Evolutionary conservation across 2,797 vertebrate species (phyloP).

Genomic region (Gobionotothen gibberifrons): DNA sequence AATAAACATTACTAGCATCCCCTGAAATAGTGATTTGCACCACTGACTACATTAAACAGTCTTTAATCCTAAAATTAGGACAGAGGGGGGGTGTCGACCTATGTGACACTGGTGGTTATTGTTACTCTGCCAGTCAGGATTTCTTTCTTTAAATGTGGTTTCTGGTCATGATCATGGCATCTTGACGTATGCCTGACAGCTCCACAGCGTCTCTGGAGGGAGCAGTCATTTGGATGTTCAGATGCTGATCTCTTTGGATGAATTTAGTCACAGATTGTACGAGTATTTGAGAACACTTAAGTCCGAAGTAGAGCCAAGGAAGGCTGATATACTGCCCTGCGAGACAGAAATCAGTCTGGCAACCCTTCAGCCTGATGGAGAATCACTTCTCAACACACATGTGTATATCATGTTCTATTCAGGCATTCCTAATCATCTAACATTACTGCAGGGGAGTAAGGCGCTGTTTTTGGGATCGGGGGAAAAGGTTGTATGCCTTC

Average conservation of each 20-base stretch:
- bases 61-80: conserved; percentile 56
- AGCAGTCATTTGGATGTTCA: conserved; percentile 48
- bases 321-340: conserved; percentile 13
- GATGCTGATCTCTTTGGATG: conserved; percentile 51
- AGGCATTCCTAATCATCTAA: conserved; percentile 6
- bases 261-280: conserved; percentile 29
- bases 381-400: conserved; percentile 40
- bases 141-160: conserved; percentile 41
- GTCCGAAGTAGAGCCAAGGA: conserved; percentile 11
- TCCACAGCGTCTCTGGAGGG: conserved; percentile 35
- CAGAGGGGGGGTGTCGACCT: conserved; percentile 50
- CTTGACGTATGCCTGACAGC: conserved; percentile 53
- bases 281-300: conserved; percentile 22
- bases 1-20: conserved; percentile 58
- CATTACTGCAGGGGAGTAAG: conserved; percentile 3
- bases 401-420: conserved; percentile 19
- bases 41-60: conserved; percentile 48
- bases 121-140: conserved; percentile 50
- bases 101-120: conserved; percentile 53
- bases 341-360: conserved; percentile 36
- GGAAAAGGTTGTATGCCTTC: conserved; percentile 22
- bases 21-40: conserved; percentile 32
- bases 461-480: conserved; percentile 13
- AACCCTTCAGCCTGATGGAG: conserved; percentile 39
- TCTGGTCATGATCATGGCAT: conserved; percentile 22